Conservation (phyloP, 2,888 invertebrate genomes). For the Zygaena filipendulae region DNA sequence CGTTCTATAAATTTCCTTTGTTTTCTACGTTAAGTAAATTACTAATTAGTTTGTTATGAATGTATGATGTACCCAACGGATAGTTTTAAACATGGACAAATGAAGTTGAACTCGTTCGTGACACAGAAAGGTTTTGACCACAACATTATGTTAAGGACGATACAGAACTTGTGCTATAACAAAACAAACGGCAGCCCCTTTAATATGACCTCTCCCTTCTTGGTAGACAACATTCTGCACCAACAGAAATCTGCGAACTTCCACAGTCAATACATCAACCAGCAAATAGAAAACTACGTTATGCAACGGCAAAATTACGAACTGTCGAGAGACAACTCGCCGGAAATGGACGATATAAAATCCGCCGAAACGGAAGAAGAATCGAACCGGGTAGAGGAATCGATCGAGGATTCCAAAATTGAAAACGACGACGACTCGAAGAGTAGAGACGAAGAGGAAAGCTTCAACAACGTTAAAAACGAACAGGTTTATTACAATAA, state of each 20-base stretch:
- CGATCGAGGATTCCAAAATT: slow-evolving; percentile 30
- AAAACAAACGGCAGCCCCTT: slow-evolving; percentile 38
- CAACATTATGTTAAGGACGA: slow-evolving; percentile 62
- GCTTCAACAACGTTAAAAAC: slow-evolving; percentile 32
- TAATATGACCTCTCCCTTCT: slow-evolving; percentile 70
- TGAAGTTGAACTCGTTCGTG: slow-evolving; percentile 44
- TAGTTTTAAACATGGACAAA: slow-evolving; percentile 47
- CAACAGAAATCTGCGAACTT: slow-evolving; percentile 61
- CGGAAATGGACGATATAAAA: slow-evolving; percentile 43
- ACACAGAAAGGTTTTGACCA: slow-evolving; percentile 39
- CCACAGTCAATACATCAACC: slow-evolving; percentile 65
- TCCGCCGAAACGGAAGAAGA: slow-evolving; percentile 33
- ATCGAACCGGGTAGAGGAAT: slow-evolving; percentile 26
- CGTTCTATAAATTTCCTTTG: slow-evolving; percentile 2
- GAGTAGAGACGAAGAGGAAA: slow-evolving; percentile 40
- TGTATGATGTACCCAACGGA: slow-evolving; percentile 59
- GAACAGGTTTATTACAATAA: slow-evolving; percentile 37
- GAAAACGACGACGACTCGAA: slow-evolving; percentile 49
- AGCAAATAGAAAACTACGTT: slow-evolving; percentile 55
- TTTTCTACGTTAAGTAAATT: slow-evolving; percentile 3
- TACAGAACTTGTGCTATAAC: slow-evolving; percentile 52
- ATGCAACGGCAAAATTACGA: slow-evolving; percentile 38
- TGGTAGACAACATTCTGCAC: slow-evolving; percentile 71
- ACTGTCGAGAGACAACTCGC: slow-evolving; percentile 44
- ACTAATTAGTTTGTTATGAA: slow-evolving; percentile 18